Conservation (phyloP, 2,888 invertebrate species). For the Mesoligia furuncula region DNA sequence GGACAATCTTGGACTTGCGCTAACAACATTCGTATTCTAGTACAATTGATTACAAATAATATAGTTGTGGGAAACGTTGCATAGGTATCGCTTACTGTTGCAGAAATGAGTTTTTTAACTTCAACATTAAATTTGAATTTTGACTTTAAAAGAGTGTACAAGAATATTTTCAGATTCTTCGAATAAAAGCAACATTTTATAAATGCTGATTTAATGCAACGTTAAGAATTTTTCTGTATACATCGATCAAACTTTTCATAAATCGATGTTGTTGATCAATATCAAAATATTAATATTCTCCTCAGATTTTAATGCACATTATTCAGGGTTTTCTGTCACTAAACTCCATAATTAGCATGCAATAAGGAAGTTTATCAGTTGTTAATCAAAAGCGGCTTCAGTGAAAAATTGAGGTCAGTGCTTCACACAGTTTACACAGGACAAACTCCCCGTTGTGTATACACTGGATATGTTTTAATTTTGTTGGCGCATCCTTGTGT, state of each 20-base stretch:
- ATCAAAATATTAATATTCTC: constrained; percentile 20
- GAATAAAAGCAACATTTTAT: not conserved
- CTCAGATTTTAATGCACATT: constrained; percentile 33
- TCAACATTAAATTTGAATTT: not conserved
- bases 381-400: constrained; percentile 65
- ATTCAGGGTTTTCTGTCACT: constrained; percentile 50
- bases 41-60: constrained; percentile 60
- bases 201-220: not conserved
- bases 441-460: constrained; percentile 71
- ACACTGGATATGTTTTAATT: constrained; percentile 71
- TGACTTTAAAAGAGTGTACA: not conserved
- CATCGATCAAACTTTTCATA: constrained; percentile 37
- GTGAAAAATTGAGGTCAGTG: constrained; percentile 73
- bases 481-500: constrained; percentile 73
- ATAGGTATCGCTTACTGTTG: not conserved
- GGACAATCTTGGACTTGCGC: constrained; percentile 61
- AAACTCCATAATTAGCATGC: constrained; percentile 61
- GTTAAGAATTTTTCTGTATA: not conserved
- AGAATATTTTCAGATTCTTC: not conserved
- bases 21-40: constrained; percentile 59
- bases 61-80: constrained; percentile 25
- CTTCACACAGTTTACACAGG: constrained; percentile 68
- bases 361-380: constrained; percentile 65
- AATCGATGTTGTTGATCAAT: constrained; percentile 24
- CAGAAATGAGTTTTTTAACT: not conserved